Percentiles rank a stretch among this genome's conserved stretches.
These are phyloP conservation scores for Euphydryas editha DNA, from an alignment of 2,888 invertebrate species.

Conservation along the genomic window DNA sequence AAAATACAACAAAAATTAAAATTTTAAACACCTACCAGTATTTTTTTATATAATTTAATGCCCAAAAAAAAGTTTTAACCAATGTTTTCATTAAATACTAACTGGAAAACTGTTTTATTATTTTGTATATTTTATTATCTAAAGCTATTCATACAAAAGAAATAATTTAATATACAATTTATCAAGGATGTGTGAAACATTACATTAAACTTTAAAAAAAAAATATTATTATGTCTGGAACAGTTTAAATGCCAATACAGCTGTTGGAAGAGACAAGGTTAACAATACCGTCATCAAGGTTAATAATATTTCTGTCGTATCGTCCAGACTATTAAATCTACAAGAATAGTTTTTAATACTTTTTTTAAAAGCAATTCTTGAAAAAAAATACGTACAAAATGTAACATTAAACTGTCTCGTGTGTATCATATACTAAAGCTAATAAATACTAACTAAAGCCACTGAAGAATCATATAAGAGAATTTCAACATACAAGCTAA, in stretches of 20 bases:
- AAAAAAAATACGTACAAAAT: too few species aligned
- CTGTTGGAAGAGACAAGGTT: conserved; percentile 73
- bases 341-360: conserved; percentile 56
- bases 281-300: conserved; percentile 79
- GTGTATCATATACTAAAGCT: conserved; percentile 8
- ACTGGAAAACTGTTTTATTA: too few species aligned
- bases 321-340: conserved; percentile 56
- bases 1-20: too few species aligned
- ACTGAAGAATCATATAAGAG: conserved; percentile 15
- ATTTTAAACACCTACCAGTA: too few species aligned
- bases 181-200: conserved; percentile 16
- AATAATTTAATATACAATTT: too few species aligned
- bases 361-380: too few species aligned
- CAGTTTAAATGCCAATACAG: conserved; percentile 58
- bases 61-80: too few species aligned
- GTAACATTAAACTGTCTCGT: conserved; percentile 25
- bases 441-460: not conserved
- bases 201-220: conserved; percentile 40
- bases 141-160: too few species aligned
- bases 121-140: too few species aligned
- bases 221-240: conserved; percentile 47
- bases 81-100: too few species aligned
- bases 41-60: too few species aligned
- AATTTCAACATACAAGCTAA: conserved; percentile 33
- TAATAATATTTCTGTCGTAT: conserved; percentile 65